A percentile compares a stretch with the other conserved stretches of the same genome.
Evolutionary conservation across 2,888 invertebrate species (phyloP).

Genomic region (Drosophila recens): DNA sequence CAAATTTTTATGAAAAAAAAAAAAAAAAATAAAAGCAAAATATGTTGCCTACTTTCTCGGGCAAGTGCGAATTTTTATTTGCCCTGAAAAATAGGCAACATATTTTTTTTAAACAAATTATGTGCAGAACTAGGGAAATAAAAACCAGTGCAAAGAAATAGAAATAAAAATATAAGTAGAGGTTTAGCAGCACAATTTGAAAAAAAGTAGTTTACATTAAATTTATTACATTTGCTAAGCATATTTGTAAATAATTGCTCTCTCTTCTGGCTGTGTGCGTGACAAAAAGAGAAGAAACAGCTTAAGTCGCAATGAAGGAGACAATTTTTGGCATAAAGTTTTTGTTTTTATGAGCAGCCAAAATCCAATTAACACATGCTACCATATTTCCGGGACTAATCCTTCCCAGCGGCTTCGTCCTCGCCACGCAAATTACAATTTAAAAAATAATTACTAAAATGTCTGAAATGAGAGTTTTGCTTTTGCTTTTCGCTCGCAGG

Average conservation of each 20-base stretch:
- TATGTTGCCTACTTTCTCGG: no score
- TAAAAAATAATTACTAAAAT: constrained; percentile 79
- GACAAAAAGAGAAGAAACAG: not conserved
- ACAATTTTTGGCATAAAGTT: constrained; percentile 40
- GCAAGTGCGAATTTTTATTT: no score
- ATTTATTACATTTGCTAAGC: not conserved
- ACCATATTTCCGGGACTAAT: constrained; percentile 63
- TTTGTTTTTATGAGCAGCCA: constrained; percentile 58
- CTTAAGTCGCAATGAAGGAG: not conserved
- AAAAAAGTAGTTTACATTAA: not conserved
- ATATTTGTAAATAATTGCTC: not conserved
- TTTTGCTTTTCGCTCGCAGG: constrained; percentile 33
- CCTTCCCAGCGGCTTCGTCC: constrained; percentile 63
- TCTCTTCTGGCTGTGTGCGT: not conserved
- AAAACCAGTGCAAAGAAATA: no score
- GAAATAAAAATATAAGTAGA: no score
- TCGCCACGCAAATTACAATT: constrained; percentile 73
- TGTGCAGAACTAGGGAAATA: no score
- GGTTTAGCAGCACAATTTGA: no score
- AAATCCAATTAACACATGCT: constrained; percentile 79
- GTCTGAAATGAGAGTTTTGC: constrained; percentile 69
- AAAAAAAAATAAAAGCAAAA: no score
- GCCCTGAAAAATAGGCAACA: no score
- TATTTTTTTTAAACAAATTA: no score
- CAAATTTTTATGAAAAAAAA: no score